Percentiles rank a stretch among this genome's conserved stretches.
phyloP scores from a whole-genome alignment of 2,113 vertebrate species.

The Notarius lentiginosus region DNA sequence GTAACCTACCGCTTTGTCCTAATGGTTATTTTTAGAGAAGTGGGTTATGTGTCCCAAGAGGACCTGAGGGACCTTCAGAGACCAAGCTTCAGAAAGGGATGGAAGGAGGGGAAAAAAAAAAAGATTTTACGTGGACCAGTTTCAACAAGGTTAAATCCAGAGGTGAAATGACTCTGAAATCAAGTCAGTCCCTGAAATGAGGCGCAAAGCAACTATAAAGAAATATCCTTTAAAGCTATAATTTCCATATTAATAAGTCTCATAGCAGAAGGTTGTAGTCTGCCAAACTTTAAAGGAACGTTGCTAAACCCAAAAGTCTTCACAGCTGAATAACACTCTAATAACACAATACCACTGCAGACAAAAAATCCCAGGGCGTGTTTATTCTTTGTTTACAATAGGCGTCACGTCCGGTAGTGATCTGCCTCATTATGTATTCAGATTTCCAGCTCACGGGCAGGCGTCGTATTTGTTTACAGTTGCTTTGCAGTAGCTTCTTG shows the following conservation, averaged over 20 bases:
- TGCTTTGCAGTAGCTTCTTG: too few relatives aligned
- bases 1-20: conserved; percentile 43
- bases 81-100: conserved; percentile 39
- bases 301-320: neutral
- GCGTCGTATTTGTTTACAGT: too few relatives aligned
- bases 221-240: conserved; percentile 3
- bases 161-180: conserved; percentile 50
- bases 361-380: neutral
- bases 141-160: conserved; percentile 53
- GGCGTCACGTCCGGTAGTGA: too few relatives aligned
- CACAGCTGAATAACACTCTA: neutral
- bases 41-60: conserved; percentile 57
- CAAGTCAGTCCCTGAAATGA: conserved; percentile 12
- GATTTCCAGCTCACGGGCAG: too few relatives aligned
- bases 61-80: conserved; percentile 50
- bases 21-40: conserved; percentile 57
- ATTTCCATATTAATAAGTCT: conserved; percentile 26
- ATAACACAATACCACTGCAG: neutral
- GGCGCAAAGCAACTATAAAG: conserved; percentile 7
- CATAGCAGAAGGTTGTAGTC: neutral
- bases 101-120: conserved; percentile 12
- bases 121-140: conserved; percentile 41
- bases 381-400: neutral
- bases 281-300: neutral
- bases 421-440: too few relatives aligned